Conservation (phyloP, 1,140 invertebrate genomes). For the Drosophila sp. region DNA sequence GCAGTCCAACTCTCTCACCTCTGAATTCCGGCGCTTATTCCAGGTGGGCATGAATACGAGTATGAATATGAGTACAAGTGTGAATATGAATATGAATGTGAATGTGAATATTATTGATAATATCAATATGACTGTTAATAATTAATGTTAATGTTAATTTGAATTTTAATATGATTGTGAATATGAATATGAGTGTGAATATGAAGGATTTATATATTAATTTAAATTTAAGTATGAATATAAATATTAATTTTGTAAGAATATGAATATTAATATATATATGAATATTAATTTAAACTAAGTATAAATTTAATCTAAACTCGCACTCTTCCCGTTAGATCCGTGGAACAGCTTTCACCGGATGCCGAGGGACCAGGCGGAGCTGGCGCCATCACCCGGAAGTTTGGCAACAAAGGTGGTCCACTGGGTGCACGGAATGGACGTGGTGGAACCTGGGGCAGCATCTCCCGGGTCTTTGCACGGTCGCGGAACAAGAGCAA, state of each 20-base stretch:
- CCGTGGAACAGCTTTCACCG: conserved; percentile 88
- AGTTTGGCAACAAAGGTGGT: conserved; percentile 83
- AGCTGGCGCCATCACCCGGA: conserved; percentile 75
- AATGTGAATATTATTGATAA: too few species aligned
- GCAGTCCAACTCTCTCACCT: conserved; percentile 92
- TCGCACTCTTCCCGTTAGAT: conserved; percentile 87
- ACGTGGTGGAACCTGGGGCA: conserved; percentile 90
- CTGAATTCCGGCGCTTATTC: conserved; percentile 91
- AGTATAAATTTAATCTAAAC: too few species aligned
- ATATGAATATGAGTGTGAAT: too few species aligned
- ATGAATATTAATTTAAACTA: too few species aligned
- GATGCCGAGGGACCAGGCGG: conserved; percentile 86
- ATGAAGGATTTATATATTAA: too few species aligned
- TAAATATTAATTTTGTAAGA: too few species aligned
- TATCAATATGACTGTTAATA: too few species aligned
- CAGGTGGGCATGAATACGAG: conserved; percentile 85
- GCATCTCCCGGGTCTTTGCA: conserved; percentile 93
- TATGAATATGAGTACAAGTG: not conserved
- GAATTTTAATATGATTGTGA: too few species aligned
- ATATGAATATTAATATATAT: too few species aligned
- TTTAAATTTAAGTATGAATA: too few species aligned
- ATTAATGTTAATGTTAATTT: too few species aligned
- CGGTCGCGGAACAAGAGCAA: conserved; percentile 92
- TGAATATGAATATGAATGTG: too few species aligned
- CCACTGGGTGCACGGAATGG: conserved; percentile 85